Evolutionary conservation across 2,888 invertebrate species (phyloP).

Genomic region (Conchocele bisecta): DNA sequence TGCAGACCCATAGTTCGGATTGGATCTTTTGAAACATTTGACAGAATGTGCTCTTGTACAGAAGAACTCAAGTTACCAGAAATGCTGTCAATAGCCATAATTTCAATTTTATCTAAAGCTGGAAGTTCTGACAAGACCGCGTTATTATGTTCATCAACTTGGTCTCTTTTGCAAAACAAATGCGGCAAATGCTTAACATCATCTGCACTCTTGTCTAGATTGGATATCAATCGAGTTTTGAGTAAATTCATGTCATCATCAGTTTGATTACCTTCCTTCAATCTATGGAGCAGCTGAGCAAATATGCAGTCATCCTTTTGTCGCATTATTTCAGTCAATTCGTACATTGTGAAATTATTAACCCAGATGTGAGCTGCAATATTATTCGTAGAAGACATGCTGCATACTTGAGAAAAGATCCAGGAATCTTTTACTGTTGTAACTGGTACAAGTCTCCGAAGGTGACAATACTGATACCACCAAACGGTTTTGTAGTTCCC

Average conservation of each 20-base stretch:
- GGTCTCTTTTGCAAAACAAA: slow-evolving; percentile 32
- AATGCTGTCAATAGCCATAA: slow-evolving; percentile 42
- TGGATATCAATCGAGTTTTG: slow-evolving; percentile 7
- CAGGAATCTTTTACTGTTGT: slow-evolving; percentile 56
- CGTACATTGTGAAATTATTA: slow-evolving; percentile 49
- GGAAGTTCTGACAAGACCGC: no score
- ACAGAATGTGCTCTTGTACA: slow-evolving; percentile 7
- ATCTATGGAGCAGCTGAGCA: slow-evolving; percentile 55
- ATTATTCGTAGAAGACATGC: background rate
- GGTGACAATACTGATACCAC: slow-evolving; percentile 51
- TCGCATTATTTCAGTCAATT: slow-evolving; percentile 54
- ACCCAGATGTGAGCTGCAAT: slow-evolving; percentile 50
- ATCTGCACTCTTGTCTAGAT: background rate
- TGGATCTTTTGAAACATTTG: slow-evolving; percentile 46
- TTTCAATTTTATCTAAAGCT: slow-evolving; percentile 2
- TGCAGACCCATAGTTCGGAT: slow-evolving; percentile 45
- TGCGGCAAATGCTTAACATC: slow-evolving; percentile 26
- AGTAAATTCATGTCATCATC: slow-evolving; percentile 37
- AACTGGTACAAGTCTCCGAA: slow-evolving; percentile 54
- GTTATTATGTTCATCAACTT: no score
- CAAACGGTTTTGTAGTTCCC: slow-evolving; percentile 45
- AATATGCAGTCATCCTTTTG: slow-evolving; percentile 56
- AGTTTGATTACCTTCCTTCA: slow-evolving; percentile 50
- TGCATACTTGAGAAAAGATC: slow-evolving; percentile 42
- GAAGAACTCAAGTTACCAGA: slow-evolving; percentile 15